Evolutionary conservation across 2,113 vertebrate species (phyloP).

Genomic region (Ciconia stormi): DNA sequence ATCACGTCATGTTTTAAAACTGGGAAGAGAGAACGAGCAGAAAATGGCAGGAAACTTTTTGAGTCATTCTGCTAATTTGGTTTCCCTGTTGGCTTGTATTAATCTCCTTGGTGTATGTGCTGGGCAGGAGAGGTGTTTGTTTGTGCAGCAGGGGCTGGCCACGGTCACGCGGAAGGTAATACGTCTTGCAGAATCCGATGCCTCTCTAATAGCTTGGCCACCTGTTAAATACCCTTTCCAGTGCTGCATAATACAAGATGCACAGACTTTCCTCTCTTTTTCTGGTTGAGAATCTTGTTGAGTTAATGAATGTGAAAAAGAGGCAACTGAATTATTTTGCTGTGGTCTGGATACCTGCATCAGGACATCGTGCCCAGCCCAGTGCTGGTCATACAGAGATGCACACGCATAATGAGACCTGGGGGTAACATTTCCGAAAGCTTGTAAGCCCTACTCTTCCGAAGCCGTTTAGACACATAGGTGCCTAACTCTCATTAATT

Average conservation of each 20-base stretch:
- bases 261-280: neutral
- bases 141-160: neutral
- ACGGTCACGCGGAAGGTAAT: neutral
- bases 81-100: neutral
- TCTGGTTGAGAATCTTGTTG: neutral
- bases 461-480: rapidly evolving
- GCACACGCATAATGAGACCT: neutral
- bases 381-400: neutral
- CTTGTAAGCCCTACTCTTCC: neutral
- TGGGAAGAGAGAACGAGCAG: neutral
- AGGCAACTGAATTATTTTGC: neutral
- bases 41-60: neutral
- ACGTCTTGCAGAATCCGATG: neutral
- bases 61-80: neutral
- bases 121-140: neutral
- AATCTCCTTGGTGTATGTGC: neutral
- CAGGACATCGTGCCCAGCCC: neutral
- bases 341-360: neutral
- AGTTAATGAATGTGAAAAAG: neutral
- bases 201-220: neutral
- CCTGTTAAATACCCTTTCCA: neutral
- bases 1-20: neutral
- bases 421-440: neutral
- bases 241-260: neutral
- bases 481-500: neutral